These are phyloP conservation scores for Microplitis manilae DNA, from an alignment of 2,888 invertebrate genomes.

Conservation along the genomic window DNA sequence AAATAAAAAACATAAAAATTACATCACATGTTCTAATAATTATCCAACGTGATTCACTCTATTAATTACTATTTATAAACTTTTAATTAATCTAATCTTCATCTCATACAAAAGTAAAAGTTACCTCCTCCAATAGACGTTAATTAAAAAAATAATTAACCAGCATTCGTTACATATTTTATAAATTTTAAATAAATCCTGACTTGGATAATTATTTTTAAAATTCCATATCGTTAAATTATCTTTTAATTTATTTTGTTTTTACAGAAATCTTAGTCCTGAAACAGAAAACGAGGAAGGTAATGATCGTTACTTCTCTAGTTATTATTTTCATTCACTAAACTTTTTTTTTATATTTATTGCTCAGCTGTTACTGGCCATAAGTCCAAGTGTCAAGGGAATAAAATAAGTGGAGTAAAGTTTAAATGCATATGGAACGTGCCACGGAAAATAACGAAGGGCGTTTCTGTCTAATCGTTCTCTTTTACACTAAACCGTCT, in stretches of 20 bases:
- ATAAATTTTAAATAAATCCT: background rate
- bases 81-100: background rate
- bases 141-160: background rate
- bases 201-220: background rate
- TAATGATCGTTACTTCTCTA: background rate
- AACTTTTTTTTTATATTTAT: background rate
- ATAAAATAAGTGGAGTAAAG: background rate
- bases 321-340: background rate
- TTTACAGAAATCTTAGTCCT: background rate
- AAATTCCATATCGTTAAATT: background rate
- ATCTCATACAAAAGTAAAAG: background rate
- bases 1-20: background rate
- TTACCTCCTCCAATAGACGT: background rate
- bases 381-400: constrained; percentile 7
- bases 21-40: constrained; percentile 18
- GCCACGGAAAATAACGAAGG: constrained; percentile 3
- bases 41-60: constrained; percentile 10
- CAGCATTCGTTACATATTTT: background rate
- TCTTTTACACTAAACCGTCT: background rate
- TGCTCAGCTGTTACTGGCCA: background rate
- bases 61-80: background rate
- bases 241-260: background rate
- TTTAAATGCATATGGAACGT: constrained; percentile 10
- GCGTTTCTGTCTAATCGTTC: background rate
- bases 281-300: background rate